Percentiles rank a stretch among this genome's conserved stretches.
Conservation (phyloP, 2,888 invertebrate species). For the Boloria euphrosyne region DNA sequence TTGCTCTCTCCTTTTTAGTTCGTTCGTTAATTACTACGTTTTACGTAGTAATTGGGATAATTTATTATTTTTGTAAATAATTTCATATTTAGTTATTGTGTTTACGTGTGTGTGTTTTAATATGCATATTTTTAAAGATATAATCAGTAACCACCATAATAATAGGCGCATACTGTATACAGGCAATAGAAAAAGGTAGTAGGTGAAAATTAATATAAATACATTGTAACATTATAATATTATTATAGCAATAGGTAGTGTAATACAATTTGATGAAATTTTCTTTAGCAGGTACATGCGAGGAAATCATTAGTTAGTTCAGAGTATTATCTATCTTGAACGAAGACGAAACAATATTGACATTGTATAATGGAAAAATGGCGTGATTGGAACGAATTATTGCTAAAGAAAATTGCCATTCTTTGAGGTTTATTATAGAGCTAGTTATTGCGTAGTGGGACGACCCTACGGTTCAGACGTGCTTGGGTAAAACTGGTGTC, state of each 20-base stretch:
- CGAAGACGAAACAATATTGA: slow-evolving; percentile 79
- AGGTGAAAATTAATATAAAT: no score
- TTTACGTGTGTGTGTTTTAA: no score
- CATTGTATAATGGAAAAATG: slow-evolving; percentile 79
- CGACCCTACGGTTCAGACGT: not conserved
- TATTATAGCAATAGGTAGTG: slow-evolving; percentile 25
- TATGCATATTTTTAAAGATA: no score
- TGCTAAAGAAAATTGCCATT: slow-evolving; percentile 70
- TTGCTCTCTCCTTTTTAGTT: no score
- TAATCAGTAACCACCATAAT: no score
- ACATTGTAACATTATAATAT: not conserved
- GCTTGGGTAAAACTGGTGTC: slow-evolving; percentile 47
- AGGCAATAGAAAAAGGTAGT: no score
- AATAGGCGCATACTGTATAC: no score
- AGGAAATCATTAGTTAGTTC: slow-evolving; percentile 72
- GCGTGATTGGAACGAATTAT: slow-evolving; percentile 74
- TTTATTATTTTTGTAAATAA: no score
- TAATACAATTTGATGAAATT: slow-evolving; percentile 21
- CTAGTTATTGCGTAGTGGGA: slow-evolving; percentile 32
- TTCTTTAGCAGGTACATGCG: slow-evolving; percentile 40
- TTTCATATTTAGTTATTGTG: no score
- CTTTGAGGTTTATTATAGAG: slow-evolving; percentile 60
- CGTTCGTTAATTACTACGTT: no score
- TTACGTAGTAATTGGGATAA: no score
- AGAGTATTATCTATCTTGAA: slow-evolving; percentile 58